Conservation (phyloP, 2,888 invertebrate species). For the Baronia brevicornis region DNA sequence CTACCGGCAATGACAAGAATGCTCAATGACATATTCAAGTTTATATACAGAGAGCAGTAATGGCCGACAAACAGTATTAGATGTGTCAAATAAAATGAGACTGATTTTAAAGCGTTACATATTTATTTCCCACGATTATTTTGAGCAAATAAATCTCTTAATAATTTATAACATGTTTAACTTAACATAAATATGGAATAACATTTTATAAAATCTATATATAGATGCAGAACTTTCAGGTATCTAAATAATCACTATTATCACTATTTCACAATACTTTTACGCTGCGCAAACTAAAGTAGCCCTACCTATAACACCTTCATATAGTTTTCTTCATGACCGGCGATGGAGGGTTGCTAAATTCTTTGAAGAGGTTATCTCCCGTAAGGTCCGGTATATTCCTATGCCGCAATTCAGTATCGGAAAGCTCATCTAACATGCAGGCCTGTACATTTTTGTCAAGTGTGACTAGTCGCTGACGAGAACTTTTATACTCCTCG, state of each 20-base stretch:
- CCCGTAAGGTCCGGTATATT: conserved; percentile 36
- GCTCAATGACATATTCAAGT: conserved; percentile 8
- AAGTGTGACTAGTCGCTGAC: conserved; percentile 48
- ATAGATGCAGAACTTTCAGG: conserved; percentile 69
- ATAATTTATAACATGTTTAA: conserved; percentile 57
- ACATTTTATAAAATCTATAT: conserved; percentile 72
- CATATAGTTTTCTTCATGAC: conserved; percentile 54
- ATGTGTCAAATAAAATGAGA: conserved; percentile 9
- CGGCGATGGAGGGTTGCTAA: conserved; percentile 52
- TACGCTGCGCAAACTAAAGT: conserved; percentile 36
- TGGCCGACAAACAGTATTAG: conserved; percentile 1
- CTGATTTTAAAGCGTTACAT: conserved; percentile 21
- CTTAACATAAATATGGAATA: conserved; percentile 70
- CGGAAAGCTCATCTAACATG: conserved; percentile 50
- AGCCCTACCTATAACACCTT: conserved; percentile 39
- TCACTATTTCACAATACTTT: conserved; percentile 38
- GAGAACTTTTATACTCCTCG: conserved; percentile 57
- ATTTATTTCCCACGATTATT: conserved; percentile 49
- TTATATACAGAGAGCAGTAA: too few species aligned
- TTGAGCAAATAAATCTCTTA: conserved; percentile 70
- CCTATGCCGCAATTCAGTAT: conserved; percentile 40
- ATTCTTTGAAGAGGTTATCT: conserved; percentile 38
- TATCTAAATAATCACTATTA: conserved; percentile 47
- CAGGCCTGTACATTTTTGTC: conserved; percentile 65
- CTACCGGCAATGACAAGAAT: conserved; percentile 10